Conservation (phyloP, 1,140 invertebrate species). For the Glomeris maerens region DNA sequence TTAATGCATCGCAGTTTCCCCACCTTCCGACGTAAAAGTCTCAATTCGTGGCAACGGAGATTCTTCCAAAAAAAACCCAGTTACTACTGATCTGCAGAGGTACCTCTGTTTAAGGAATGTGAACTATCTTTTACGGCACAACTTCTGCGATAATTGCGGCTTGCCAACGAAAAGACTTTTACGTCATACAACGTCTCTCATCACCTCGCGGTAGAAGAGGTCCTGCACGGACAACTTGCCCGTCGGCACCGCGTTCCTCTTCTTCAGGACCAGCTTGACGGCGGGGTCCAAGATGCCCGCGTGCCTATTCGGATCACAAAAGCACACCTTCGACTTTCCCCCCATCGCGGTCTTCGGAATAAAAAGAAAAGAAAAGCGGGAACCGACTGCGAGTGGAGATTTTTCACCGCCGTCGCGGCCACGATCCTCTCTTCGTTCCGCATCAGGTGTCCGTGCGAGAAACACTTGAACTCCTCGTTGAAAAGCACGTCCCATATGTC, state of each 20-base stretch:
- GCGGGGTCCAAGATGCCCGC: slow-evolving; percentile 35
- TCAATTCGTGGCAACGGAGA: no score
- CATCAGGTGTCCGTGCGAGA: not conserved
- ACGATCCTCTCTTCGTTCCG: slow-evolving; percentile 56
- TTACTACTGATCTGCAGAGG: no score
- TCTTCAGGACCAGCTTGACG: slow-evolving; percentile 42
- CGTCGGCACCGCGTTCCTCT: slow-evolving; percentile 31
- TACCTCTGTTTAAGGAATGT: no score
- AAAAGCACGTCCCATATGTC: slow-evolving; percentile 61
- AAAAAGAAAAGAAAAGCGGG: slow-evolving; percentile 3
- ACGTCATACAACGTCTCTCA: no score
- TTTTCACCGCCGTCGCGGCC: slow-evolving; percentile 51
- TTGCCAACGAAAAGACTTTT: no score
- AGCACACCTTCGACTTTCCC: no score
- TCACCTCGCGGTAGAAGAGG: slow-evolving; percentile 55
- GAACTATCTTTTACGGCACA: no score
- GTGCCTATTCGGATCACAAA: slow-evolving; percentile 7
- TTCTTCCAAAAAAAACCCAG: no score
- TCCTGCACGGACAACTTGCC: slow-evolving; percentile 45
- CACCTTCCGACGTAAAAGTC: no score
- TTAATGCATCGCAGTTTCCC: not conserved
- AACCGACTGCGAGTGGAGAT: slow-evolving; percentile 44
- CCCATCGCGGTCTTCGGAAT: not conserved
- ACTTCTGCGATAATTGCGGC: no score
- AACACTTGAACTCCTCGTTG: slow-evolving; percentile 40